A percentile compares a stretch with the other conserved stretches of the same genome.
Conservation (phyloP, 2,113 vertebrate species). For the Forbesichthys agassizii region DNA sequence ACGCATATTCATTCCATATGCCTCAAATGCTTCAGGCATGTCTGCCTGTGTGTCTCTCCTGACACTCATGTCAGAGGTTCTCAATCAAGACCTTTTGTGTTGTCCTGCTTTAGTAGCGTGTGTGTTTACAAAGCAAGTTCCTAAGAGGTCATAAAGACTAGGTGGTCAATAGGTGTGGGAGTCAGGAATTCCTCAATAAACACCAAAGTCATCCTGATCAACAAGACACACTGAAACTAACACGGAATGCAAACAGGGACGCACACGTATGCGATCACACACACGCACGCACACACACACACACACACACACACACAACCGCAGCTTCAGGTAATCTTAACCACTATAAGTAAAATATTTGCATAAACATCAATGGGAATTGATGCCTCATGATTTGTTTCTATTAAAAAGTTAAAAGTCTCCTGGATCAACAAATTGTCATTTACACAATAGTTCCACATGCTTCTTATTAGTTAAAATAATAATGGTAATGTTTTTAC, state of each 20-base stretch:
- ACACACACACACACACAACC: background rate
- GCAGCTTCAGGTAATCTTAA: background rate
- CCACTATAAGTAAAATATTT: too few relatives aligned
- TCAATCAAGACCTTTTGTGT: constrained; percentile 50
- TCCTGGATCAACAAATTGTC: too few relatives aligned
- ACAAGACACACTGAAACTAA: constrained; percentile 55
- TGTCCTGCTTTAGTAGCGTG: constrained; percentile 20
- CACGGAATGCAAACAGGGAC: constrained; percentile 41
- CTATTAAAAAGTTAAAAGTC: too few relatives aligned
- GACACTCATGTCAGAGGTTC: constrained; percentile 23
- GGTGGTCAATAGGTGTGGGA: constrained; percentile 49
- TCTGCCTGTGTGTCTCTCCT: background rate
- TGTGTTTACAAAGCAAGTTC: constrained; percentile 65
- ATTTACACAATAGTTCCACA: too few relatives aligned
- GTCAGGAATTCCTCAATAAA: constrained; percentile 70
- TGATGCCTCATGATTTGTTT: too few relatives aligned
- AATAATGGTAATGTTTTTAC: too few relatives aligned
- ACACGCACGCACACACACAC: constrained; percentile 1
- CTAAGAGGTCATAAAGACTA: constrained; percentile 59
- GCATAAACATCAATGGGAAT: too few relatives aligned
- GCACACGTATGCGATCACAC: constrained; percentile 16
- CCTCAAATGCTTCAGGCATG: constrained; percentile 48
- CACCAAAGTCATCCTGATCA: constrained; percentile 42
- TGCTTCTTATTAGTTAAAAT: too few relatives aligned
- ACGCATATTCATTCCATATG: constrained; percentile 30